Base-by-base conservation (phyloP, 2,113 vertebrate species). In the Progne subis region DNA sequence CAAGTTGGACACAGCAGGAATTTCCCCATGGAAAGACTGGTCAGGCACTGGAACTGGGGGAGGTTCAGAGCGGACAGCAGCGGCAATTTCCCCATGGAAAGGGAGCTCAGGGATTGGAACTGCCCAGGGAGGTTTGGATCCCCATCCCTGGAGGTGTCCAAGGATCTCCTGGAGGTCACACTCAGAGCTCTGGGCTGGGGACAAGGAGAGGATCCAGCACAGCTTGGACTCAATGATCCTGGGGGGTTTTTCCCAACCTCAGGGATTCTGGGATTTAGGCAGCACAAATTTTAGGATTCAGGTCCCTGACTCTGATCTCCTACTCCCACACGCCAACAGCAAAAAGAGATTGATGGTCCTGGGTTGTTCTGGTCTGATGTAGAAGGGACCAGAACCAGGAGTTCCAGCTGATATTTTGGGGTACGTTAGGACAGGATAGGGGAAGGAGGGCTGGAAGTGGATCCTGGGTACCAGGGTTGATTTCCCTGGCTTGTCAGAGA, bases 221-320 rank as follows among this genome's bases (percentile, higher is more conserved):
- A 14, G 14, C 6, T 5, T 1, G 8, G 26, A 14, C 5, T 16
- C 1, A 1, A 4, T 19, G 26, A 4, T 0, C 11, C 2, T 1
- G 7, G 3, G 12, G 14, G 3, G 0, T 16, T 15, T 41, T 39
- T 14, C 5, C 18, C 37, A 49, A 0, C 3, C 8, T 18, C 53
- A 41, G 6, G 2, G 28, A 56, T 31, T n/a, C 23, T 11, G 26
- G 32, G 41, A 19, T 23, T 47, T 17, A 52, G 18, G 18, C 6
- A 15, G 18, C 9, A 69, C 4, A 20, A 4, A 37, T 15, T 69
- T 15, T 29, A 50, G 46, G n/a, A 47, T 26, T 34, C 11, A 12
- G 31, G 23, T n/a, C 29, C 29, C 28, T 32, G 16, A 5, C 23
- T 23, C 47, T 34, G 17, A 64, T 39, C 64, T 43, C 44, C 24